A percentile compares a stretch with the other conserved stretches of the same genome.
phyloP scores from a whole-genome alignment of 92 coral and sea anemone genomes.

The Pocillopora grandis region DNA sequence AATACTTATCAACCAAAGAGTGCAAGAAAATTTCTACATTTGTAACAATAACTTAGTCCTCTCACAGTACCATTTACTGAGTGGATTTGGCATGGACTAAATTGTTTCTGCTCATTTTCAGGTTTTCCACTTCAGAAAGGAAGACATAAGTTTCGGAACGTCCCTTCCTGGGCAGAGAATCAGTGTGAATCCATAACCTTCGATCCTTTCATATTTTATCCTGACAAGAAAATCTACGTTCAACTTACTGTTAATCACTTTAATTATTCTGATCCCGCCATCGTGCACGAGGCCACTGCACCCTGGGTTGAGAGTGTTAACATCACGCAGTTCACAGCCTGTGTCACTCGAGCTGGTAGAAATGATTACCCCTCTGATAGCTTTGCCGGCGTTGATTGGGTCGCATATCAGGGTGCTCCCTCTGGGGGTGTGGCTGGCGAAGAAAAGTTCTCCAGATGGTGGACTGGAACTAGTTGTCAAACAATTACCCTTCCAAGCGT shows the following conservation, averaged over 20 bases:
- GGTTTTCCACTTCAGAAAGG: conserved; percentile 46
- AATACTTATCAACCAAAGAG: too few species aligned
- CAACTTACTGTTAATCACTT: conserved; percentile 55
- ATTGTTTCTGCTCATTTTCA: background rate
- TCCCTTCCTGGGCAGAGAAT: conserved; percentile 12
- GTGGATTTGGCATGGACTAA: background rate
- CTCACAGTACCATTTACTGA: background rate
- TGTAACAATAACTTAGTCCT: background rate
- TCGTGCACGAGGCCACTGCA: conserved; percentile 49
- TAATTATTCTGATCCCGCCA: conserved; percentile 4
- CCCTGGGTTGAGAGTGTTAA: conserved; percentile 43
- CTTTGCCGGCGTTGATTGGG: too few species aligned
- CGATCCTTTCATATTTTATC: conserved; percentile 50
- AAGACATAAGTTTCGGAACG: conserved; percentile 7
- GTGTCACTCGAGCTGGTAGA: too few species aligned
- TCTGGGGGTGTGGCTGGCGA: conserved; percentile 25
- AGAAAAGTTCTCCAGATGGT: conserved; percentile 31
- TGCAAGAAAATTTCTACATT: background rate
- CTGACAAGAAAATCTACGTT: conserved; percentile 50
- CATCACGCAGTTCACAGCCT: conserved; percentile 2
- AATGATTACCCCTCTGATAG: too few species aligned
- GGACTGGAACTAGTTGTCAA: conserved; percentile 46
- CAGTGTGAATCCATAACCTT: conserved; percentile 30
- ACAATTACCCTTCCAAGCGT: conserved; percentile 29
- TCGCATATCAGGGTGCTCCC: conserved; percentile 46